These are phyloP conservation scores for Brachyrhaphis roseni DNA, from an alignment of 2,797 vertebrate genomes.

Conservation along the genomic window DNA sequence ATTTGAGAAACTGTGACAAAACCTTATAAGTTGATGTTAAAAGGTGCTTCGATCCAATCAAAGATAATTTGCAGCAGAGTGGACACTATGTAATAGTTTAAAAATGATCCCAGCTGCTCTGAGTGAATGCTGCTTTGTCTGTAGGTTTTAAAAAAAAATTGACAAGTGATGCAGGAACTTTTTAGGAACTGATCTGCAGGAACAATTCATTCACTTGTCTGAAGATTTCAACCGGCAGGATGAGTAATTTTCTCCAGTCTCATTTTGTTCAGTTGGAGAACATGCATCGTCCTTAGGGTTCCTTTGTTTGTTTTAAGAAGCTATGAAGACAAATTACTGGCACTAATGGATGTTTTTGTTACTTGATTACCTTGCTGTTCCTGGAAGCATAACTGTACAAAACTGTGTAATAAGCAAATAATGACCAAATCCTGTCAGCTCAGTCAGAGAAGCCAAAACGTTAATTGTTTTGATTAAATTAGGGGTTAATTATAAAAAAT, in stretches of 20 bases:
- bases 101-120: neutral
- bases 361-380: constrained; percentile 5
- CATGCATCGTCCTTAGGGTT: neutral
- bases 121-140: neutral
- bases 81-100: neutral
- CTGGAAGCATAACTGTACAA: neutral
- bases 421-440: neutral
- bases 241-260: neutral
- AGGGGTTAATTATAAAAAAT: neutral
- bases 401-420: constrained; percentile 5
- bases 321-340: neutral
- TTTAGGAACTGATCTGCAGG: neutral
- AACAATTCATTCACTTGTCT: neutral
- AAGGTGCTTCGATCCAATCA: neutral
- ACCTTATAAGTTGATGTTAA: neutral
- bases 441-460: neutral
- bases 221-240: neutral
- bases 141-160: neutral
- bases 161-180: neutral
- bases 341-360: constrained; percentile 1
- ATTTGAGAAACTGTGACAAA: neutral
- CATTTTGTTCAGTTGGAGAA: neutral
- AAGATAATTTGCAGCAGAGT: neutral
- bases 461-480: constrained; percentile 2
- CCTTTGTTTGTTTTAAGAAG: constrained; percentile 3